Conservation (phyloP, 2,888 invertebrate genomes). For the Cantharis nigra region DNA sequence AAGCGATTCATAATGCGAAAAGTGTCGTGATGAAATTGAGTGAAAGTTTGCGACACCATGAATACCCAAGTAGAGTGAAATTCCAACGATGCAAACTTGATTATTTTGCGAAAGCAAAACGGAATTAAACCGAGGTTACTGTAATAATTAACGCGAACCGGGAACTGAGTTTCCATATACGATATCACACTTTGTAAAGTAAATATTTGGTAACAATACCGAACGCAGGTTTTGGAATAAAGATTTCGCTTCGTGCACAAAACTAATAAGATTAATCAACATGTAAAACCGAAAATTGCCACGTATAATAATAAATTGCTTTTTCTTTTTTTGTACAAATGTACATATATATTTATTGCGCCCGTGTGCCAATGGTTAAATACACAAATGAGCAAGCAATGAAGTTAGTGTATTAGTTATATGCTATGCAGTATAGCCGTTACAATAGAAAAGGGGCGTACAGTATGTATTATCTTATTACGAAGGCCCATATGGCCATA, state of each 20-base stretch:
- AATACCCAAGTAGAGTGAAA: conserved; percentile 36
- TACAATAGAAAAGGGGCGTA: conserved; percentile 21
- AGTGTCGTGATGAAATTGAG: conserved; percentile 53
- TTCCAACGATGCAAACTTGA: conserved; percentile 36
- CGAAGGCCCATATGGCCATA: conserved; percentile 48
- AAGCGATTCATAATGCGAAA: conserved; percentile 55
- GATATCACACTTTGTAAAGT: conserved; percentile 20
- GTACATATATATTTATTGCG: neutral
- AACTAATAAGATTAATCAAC: neutral
- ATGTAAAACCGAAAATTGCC: neutral
- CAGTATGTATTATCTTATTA: conserved; percentile 49
- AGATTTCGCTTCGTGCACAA: neutral
- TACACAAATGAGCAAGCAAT: conserved; percentile 13
- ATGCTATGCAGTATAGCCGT: conserved; percentile 7
- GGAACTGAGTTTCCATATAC: conserved; percentile 18
- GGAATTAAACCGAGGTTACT: conserved; percentile 35
- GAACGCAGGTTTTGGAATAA: neutral
- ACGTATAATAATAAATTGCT: neutral
- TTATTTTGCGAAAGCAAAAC: conserved; percentile 37
- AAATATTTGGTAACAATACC: conserved; percentile 25
- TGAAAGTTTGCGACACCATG: conserved; percentile 48
- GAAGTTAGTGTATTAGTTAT: conserved; percentile 4
- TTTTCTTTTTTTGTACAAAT: neutral
- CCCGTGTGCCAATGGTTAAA: neutral
- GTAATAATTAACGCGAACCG: conserved; percentile 25